Base-by-base conservation (phyloP, 2,113 vertebrate genomes). In the Tenebrosternarchus preto region DNA sequence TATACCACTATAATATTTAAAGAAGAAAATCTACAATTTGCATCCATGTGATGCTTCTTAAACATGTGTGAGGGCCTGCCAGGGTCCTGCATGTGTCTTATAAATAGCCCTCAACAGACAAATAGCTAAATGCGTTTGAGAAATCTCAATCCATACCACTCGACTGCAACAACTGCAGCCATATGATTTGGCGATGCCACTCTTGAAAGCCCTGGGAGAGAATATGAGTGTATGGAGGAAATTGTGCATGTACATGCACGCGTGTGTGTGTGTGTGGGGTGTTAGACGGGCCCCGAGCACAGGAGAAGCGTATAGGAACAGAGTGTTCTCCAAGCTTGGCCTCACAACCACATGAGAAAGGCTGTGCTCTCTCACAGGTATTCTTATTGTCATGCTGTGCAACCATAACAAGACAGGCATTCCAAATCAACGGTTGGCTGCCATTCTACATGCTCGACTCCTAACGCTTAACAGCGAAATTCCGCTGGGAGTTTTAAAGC, bases 271-370 rank as follows among this genome's bases (percentile, higher is more conserved):
- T 27, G 43, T 9, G 16, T 12, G 19, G 20, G n/a, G 27, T 1
- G 31, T 33, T 2, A 6, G 73, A 27, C n/a, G n/a, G 11, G 43
- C 57, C 8, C 0, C 6, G 57, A 36, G 3, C 33, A 36, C 2
- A 6, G 3, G 33, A 36, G 33, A 46, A 33, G 12, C 25, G 57
- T 46, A 46, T 56, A 83, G 63, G 27, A 72, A 66, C 69, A 50
- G 31, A 20, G 39, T 36, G 56, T 6, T 3, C 36, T 39, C 61
- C 46, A 56, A 68, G 25, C 59, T 57, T 61, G 29, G 73, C 53
- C 25, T 74, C 61, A 63, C 81, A 73, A 19, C 46, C 36, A 43
- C 36, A 29, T 69, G 81, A 78, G 70, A 82, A 59, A 82, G 70
- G 25, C 74, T 39, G 36, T 61, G 17, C 76, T 73, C 53, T 59